A percentile compares a stretch with the other conserved stretches of the same genome.
Evolutionary conservation across 2,888 invertebrate species (phyloP).

Genomic region (Amiota communis): DNA sequence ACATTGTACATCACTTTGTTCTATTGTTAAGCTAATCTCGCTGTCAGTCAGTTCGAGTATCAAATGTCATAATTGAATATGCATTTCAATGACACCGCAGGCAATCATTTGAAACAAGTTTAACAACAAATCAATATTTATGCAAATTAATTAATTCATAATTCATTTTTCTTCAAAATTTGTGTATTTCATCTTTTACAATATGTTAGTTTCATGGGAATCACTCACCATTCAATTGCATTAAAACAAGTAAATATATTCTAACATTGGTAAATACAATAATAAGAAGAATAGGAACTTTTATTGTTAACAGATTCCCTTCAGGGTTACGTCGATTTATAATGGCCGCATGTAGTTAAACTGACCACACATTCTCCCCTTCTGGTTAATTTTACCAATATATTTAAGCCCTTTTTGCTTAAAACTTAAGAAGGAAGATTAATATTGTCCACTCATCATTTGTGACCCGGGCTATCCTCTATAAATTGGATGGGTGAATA

Average conservation of each 20-base stretch:
- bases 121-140: constrained; percentile 33
- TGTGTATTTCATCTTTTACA: background rate
- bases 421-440: too few species aligned
- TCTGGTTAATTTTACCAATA: too few species aligned
- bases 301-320: too few species aligned
- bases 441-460: too few species aligned
- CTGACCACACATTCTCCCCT: too few species aligned
- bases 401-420: too few species aligned
- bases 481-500: too few species aligned
- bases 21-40: background rate
- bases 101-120: constrained; percentile 28
- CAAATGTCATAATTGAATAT: constrained; percentile 2
- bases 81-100: constrained; percentile 21
- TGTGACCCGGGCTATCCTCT: too few species aligned
- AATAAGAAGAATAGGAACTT: background rate
- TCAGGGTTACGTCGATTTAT: too few species aligned
- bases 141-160: constrained; percentile 32
- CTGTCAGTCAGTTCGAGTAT: constrained; percentile 7
- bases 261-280: background rate
- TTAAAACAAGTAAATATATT: background rate
- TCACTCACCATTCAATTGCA: too few species aligned
- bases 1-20: constrained; percentile 48
- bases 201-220: background rate
- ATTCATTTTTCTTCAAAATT: background rate
- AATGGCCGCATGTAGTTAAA: too few species aligned